Base-by-base conservation (phyloP, 2,113 vertebrate species). In the Caranx melampygus region DNA sequence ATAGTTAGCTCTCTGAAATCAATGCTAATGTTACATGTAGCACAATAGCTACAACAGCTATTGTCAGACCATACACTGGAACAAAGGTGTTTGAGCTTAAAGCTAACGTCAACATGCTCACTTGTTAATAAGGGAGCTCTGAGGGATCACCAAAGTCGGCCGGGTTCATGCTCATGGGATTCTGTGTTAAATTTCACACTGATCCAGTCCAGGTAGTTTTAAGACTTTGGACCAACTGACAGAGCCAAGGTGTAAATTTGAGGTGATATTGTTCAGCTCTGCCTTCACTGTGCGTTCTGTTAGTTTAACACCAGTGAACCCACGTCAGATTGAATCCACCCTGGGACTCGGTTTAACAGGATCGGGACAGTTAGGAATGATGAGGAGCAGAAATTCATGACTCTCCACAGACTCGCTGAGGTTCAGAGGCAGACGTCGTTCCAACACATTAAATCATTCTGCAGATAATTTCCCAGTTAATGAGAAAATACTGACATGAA, bases 401-500 rank as follows among this genome's bases (percentile, higher is more conserved):
- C 31, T 60, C 35, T 73, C 72, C 35, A 2, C 42, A 59, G 61
- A 6, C 26, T 10, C 16, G 0, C 16, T 33, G 51, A 52, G 18
- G 63, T 5, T 16, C 33, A 11, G 34, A 35, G 45, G 60, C 31
- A 44, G 34, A 12, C 58, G 16, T 61, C 26, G 2, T 5, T 58
- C 13, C 3, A 4, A 59, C 15, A 35, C n/a, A 21, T 37, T 8
- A 8, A 9, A 20, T 61, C 66, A 54, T 44, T n/a, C 54, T 33
- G 61, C 45, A 49, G 52, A 42, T 66, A 40, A 71, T 78, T 54
- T 34, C 44, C 59, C 55, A 15, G 33, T 57, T 40, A 71, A 66
- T 57, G 69, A 57, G 20, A 4, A 7, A 57, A 77, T 7, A 18
- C 33, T 60, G 63, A 60, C 61, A 72, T 35, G 26, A 76, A 72